phyloP scores from a whole-genome alignment of 2,113 vertebrate species.

The Oncorhynchus kisutch region DNA sequence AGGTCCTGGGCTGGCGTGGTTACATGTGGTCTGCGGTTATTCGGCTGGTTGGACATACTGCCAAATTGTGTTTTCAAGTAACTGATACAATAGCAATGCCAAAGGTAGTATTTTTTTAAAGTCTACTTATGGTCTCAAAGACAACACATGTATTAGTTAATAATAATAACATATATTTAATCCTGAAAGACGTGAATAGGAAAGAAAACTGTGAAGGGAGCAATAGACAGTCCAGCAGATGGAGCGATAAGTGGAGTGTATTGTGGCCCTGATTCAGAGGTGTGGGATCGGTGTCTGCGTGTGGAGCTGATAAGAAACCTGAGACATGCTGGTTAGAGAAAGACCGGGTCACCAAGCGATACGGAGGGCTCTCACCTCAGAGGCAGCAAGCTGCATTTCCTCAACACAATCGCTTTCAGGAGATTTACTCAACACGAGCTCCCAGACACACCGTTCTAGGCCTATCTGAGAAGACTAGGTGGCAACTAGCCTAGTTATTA shows the following conservation, averaged over 20 bases:
- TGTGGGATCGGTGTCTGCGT: slow-evolving; percentile 9
- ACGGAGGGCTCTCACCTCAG: slow-evolving; percentile 31
- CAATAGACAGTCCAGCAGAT: slow-evolving; percentile 15
- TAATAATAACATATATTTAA: slow-evolving; percentile 3
- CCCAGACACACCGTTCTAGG: slow-evolving; percentile 30
- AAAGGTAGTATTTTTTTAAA: too few species aligned
- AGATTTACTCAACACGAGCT: slow-evolving; percentile 33
- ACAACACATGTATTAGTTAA: too few species aligned
- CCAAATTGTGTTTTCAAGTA: too few species aligned
- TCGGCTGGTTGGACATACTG: too few species aligned
- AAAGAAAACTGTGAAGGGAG: not conserved
- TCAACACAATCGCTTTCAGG: slow-evolving; percentile 35
- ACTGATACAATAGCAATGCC: too few species aligned
- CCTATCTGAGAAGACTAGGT: slow-evolving; percentile 6
- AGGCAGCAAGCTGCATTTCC: slow-evolving; percentile 24
- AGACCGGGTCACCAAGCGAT: slow-evolving; percentile 27
- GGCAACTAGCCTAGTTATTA: not conserved
- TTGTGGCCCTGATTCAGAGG: slow-evolving; percentile 8
- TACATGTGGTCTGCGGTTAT: too few species aligned
- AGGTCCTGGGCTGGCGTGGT: too few species aligned
- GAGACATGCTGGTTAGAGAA: slow-evolving; percentile 20
- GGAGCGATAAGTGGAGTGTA: slow-evolving; percentile 17
- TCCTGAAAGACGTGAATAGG: slow-evolving; percentile 2
- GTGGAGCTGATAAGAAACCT: slow-evolving; percentile 39
- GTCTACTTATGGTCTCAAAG: too few species aligned